A percentile compares a stretch with the other conserved stretches of the same genome.
phyloP scores from a whole-genome alignment of 2,797 vertebrate genomes.

The Peromyscus nudipes region DNA sequence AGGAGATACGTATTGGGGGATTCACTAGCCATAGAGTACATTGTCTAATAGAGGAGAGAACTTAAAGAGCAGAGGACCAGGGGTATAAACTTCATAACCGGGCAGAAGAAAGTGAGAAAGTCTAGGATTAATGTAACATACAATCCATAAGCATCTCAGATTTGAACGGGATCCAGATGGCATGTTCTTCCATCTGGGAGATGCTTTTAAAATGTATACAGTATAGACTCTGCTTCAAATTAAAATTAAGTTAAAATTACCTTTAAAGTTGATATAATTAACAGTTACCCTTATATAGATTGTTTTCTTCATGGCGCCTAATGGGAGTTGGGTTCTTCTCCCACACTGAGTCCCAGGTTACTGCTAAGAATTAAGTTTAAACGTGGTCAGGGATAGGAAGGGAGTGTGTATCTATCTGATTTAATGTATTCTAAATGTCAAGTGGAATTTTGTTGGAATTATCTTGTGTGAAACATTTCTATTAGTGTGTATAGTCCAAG shows the following conservation, averaged over 20 bases:
- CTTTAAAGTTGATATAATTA: slow-evolving; percentile 71
- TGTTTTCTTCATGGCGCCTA: slow-evolving; percentile 59
- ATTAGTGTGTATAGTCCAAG: slow-evolving; percentile 49
- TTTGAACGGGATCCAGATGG: slow-evolving; percentile 75
- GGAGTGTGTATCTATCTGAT: not conserved
- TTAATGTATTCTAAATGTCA: slow-evolving; percentile 47
- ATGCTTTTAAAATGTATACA: slow-evolving; percentile 67
- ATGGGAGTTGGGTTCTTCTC: slow-evolving; percentile 12
- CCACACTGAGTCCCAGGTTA: slow-evolving; percentile 26
- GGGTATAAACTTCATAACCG: not conserved
- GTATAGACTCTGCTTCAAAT: slow-evolving; percentile 69
- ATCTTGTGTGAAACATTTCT: slow-evolving; percentile 17
- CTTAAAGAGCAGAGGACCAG: slow-evolving; percentile 6
- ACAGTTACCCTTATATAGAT: slow-evolving; percentile 56
- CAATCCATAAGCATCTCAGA: slow-evolving; percentile 53
- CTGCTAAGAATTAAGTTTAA: slow-evolving; percentile 26
- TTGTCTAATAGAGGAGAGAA: slow-evolving; percentile 49
- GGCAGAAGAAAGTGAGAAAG: slow-evolving; percentile 38
- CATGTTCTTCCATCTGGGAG: slow-evolving; percentile 67
- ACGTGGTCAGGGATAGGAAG: slow-evolving; percentile 21
- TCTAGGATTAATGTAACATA: slow-evolving; percentile 55
- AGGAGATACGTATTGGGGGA: not conserved
- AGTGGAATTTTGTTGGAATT: slow-evolving; percentile 46
- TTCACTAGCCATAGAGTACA: not conserved
- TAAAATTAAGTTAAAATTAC: slow-evolving; percentile 76